A percentile compares a stretch with the other conserved stretches of the same genome.
Conservation (phyloP, 1,140 invertebrate genomes). For the Aporrectodea caliginosa region DNA sequence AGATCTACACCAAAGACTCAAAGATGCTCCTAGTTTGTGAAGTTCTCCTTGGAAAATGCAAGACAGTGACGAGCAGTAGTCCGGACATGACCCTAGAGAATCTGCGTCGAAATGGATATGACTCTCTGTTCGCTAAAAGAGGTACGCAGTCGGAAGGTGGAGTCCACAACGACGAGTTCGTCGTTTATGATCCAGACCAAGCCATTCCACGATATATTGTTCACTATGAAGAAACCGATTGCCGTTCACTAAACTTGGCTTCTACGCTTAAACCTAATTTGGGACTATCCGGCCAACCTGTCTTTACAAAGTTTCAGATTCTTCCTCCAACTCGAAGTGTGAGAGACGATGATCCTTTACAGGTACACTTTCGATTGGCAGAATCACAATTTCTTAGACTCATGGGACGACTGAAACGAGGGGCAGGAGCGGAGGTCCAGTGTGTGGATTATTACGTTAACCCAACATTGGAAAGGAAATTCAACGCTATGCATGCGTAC, state of each 20-base stretch:
- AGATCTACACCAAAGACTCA: constrained; percentile 17
- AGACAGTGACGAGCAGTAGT: background rate
- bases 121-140: constrained; percentile 13
- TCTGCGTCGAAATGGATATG: background rate
- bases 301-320: background rate
- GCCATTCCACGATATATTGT: constrained; percentile 8
- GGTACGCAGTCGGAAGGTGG: background rate
- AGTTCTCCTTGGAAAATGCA: constrained; percentile 13
- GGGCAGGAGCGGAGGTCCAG: background rate
- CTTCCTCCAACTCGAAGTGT: background rate
- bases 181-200: constrained; percentile 1
- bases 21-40: constrained; percentile 19
- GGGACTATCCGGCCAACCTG: background rate
- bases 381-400: constrained; percentile 14
- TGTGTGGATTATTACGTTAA: background rate
- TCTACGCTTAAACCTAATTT: background rate
- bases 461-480: background rate
- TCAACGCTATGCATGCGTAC: background rate
- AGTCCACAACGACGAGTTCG: constrained; percentile 12
- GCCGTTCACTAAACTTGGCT: background rate
- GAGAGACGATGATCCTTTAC: background rate
- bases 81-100: background rate
- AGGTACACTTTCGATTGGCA: background rate
- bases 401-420: background rate
- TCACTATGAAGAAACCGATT: constrained; percentile 5